Evolutionary conservation across 2,888 invertebrate genomes (phyloP).

Genomic region (Euplagia quadripunctaria): DNA sequence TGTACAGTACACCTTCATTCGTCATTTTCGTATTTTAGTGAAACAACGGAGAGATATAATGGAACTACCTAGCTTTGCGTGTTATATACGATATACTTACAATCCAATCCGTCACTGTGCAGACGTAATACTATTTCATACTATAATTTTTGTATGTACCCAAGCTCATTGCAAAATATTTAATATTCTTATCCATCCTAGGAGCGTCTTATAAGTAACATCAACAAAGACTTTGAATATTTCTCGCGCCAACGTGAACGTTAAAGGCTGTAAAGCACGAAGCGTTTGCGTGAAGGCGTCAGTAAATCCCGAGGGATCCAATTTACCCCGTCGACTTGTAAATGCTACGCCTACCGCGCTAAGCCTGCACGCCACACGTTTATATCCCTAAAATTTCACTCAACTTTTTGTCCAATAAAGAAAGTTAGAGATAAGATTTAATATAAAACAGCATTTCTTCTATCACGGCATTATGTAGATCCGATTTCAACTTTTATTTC

Average conservation of each 20-base stretch:
- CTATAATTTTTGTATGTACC: slow-evolving; percentile 25
- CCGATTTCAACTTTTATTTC: slow-evolving; percentile 49
- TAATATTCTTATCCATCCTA: slow-evolving; percentile 51
- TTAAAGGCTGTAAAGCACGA: slow-evolving; percentile 55
- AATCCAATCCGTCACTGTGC: background rate
- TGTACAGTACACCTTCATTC: slow-evolving; percentile 3
- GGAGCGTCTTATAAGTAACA: slow-evolving; percentile 59
- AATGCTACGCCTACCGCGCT: slow-evolving; percentile 69
- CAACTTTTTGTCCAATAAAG: slow-evolving; percentile 67
- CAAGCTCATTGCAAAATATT: slow-evolving; percentile 38
- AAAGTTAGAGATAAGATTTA: slow-evolving; percentile 60
- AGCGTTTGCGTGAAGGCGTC: slow-evolving; percentile 72
- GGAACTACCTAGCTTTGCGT: background rate
- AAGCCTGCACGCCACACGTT: slow-evolving; percentile 69
- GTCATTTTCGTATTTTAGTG: too few species aligned
- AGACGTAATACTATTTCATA: slow-evolving; percentile 28
- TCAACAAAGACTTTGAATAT: slow-evolving; percentile 73
- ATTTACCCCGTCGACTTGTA: slow-evolving; percentile 76
- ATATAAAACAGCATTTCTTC: slow-evolving; percentile 49
- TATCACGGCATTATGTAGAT: slow-evolving; percentile 45
- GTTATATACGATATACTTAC: background rate
- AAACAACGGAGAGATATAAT: background rate
- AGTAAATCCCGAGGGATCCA: slow-evolving; percentile 80
- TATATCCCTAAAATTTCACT: slow-evolving; percentile 68
- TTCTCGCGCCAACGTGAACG: slow-evolving; percentile 69